A percentile compares a stretch with the other conserved stretches of the same genome.
Evolutionary conservation across 2,888 invertebrate species (phyloP).

Genomic region (Megastigmus dorsalis): DNA sequence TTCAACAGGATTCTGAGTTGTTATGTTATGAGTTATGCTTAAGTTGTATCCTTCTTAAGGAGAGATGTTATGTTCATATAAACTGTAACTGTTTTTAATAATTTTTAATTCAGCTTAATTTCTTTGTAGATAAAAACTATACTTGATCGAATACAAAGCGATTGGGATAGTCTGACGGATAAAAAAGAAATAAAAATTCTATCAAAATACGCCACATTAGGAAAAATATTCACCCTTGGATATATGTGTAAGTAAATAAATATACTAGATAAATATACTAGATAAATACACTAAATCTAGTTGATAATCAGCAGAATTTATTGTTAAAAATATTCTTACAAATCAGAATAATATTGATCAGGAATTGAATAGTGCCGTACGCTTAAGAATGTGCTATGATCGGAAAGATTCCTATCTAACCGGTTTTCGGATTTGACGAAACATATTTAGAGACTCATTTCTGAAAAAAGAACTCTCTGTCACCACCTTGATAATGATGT

Average conservation of each 20-base stretch:
- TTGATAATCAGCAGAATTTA: too few species aligned
- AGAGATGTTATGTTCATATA: not conserved
- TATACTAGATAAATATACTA: not conserved
- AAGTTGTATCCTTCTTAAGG: not conserved
- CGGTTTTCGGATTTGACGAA: not conserved
- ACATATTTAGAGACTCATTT: too few species aligned
- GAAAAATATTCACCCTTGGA: not conserved
- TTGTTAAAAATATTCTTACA: not conserved
- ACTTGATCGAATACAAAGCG: constrained; percentile 7
- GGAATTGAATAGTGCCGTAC: too few species aligned
- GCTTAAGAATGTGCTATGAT: too few species aligned
- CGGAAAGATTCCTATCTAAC: too few species aligned
- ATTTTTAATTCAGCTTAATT: not conserved
- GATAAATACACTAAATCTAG: not conserved
- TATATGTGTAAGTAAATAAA: constrained; percentile 6
- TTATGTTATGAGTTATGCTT: not conserved
- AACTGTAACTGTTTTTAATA: not conserved
- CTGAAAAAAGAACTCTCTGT: too few species aligned
- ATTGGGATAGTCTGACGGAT: not conserved
- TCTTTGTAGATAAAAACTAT: constrained; percentile 6
- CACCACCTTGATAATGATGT: too few species aligned
- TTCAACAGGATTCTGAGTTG: too few species aligned
- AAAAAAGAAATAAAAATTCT: not conserved
- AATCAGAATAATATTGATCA: not conserved
- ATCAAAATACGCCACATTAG: not conserved